Evolutionary conservation across 2,888 invertebrate species (phyloP), one percentile per base, ranked within the genome.

Genomic region (Caenorhabditis sulstoni): DNA sequence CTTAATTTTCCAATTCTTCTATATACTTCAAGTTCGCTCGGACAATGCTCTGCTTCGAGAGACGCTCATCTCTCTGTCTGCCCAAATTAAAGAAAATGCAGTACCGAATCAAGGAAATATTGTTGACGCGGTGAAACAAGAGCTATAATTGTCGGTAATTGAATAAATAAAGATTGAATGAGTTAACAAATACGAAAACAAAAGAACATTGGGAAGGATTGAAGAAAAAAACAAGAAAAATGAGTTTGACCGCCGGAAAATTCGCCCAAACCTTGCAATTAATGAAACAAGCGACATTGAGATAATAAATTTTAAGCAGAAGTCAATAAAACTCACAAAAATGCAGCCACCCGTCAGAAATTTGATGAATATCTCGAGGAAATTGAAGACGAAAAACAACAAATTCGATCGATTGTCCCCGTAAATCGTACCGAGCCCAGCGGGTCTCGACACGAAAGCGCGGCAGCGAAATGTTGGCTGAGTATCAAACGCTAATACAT

Each of bases 401-500:
- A 45, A 59, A 45, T 20, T 35, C 14, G 59, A 78, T 78, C 65
- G 71, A 76, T 76, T 23, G 5, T 41, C 11, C 44, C 22, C 77
- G 77, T 78, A 78, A 78, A 78, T 78, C 77, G 22, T 22, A 37
- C 52, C 53, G 20, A 50, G 3, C 3, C 8, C 14, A 4, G 1
- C 29, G 57, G 66, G 78, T 78, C 78, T 73, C 71, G 41, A 12
- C 23, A 39, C 71, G 78, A 66, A 57, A 14, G 23, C 18, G 22
- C 44, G 16, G 71, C 71, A 71, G 62, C 11, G 66, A 66, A 29
- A 12, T n/a, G 68, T 68, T 70, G 74, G 55, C 79, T 79, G 79
- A 74, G 74, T 74, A 70, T 74, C 66, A 79, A 70, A 75, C 70
- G 74, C 41, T 79, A 75, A 79, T 59, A 44, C 79, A 70, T 65